A percentile compares a stretch with the other conserved stretches of the same genome.
Conservation (phyloP, 2,113 vertebrate species). For the Amphilophus citrinellus region DNA sequence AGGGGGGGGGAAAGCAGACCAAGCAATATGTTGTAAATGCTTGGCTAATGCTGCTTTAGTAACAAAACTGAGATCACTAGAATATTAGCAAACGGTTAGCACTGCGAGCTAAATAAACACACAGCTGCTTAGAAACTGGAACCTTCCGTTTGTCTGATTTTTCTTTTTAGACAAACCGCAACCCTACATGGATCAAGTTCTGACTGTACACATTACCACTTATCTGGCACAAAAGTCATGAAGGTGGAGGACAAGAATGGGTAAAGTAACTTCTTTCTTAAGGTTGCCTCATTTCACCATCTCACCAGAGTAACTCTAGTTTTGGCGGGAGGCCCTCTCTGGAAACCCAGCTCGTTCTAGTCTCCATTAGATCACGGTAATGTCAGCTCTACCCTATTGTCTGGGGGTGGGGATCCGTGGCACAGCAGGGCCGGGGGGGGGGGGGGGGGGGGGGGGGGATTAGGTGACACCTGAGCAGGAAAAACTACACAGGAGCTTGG, state of each 20-base stretch:
- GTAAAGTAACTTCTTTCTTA: conserved; percentile 57
- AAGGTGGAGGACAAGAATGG: conserved; percentile 50
- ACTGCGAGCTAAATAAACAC: conserved; percentile 47
- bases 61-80: background rate
- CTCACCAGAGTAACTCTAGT: conserved; percentile 58
- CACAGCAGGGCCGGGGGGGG: conserved; percentile 62
- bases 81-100: conserved; percentile 35
- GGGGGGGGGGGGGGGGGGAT: conserved; percentile 68
- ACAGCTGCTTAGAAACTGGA: conserved; percentile 49
- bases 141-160: conserved; percentile 38
- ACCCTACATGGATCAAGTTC: conserved; percentile 67
- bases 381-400: conserved; percentile 79
- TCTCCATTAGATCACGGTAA: conserved; percentile 78
- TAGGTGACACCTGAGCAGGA: conserved; percentile 81
- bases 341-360: conserved; percentile 48
- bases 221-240: conserved; percentile 67
- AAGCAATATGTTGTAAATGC: background rate
- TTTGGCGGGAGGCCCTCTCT: conserved; percentile 69
- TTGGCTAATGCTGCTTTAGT: background rate
- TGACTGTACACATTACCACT: conserved; percentile 53
- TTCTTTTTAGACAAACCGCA: conserved; percentile 60
- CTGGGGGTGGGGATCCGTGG: conserved; percentile 71
- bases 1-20: background rate
- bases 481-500: conserved; percentile 73
- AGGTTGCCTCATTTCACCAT: conserved; percentile 39